Base-by-base conservation (phyloP, 2,888 invertebrate species). In the Drosophila ochracea region DNA sequence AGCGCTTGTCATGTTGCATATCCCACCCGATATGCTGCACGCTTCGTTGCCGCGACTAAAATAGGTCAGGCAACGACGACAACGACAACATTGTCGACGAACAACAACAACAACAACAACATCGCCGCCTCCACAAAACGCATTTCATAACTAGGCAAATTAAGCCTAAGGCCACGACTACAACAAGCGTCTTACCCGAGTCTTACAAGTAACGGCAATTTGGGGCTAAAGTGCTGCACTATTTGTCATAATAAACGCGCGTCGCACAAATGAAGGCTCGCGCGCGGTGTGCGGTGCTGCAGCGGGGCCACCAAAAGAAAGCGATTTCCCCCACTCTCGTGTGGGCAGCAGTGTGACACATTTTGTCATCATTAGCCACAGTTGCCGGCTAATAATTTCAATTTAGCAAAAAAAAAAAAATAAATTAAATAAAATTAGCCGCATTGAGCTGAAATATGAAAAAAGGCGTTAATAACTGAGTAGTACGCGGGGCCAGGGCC, bases 281-380 rank as follows among this genome's bases (percentile, higher is more conserved):
- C 35, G 65, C 41, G 55, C 41, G 55, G 30, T 47, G 47, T 16
- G 59, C 28, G 11, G 50, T n/a, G 21, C 11, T 21, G 43, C 10
- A 3, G 31, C 25, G n/a, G 39, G 30, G 33, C 39, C 61, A 41
- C 33, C 60, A 58, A 73, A 88, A 83, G 86, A 89, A 88, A 84
- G 83, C 83, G 59, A 53, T 25, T 16, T 21, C 7, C 28, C 4
- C 19, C 35, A 11, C 37, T 28, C 11, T 55, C 47, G 91, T 79
- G 90, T 90, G 86, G 90, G 90, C 81, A 73, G 83, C 78, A 80
- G 78, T 86, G 82, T 89, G 91, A 91, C 91, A 91, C 88, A 91
- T 91, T 91, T 91, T 91, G 86, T 91, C 91, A 91, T 91, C 90
- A 91, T 91, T 91, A 91, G 91, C 78, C 79, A 83, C 82, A 90